Conservation (phyloP, 1,140 invertebrate genomes). For the Ceratitis capitata region DNA sequence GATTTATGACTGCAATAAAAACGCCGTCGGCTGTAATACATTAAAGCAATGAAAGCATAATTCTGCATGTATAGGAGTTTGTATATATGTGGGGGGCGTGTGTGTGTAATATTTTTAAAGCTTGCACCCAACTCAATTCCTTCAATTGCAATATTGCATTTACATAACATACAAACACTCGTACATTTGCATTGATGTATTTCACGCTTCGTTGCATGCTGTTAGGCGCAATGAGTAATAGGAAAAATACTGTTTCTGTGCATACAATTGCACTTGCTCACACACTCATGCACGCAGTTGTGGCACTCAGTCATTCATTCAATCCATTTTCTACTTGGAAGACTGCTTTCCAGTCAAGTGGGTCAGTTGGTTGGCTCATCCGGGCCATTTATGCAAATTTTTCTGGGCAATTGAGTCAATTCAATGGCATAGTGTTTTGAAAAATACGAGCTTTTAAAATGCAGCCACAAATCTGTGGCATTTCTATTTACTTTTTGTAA, state of each 20-base stretch:
- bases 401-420: constrained; percentile 33
- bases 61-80: neutral
- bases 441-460: neutral
- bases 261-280: neutral
- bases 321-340: neutral
- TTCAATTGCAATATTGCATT: constrained; percentile 21
- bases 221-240: neutral
- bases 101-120: neutral
- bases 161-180: neutral
- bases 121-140: neutral
- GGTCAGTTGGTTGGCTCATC: constrained; percentile 4
- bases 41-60: neutral
- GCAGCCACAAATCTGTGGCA: neutral
- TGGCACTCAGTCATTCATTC: neutral
- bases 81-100: no score
- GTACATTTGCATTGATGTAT: constrained; percentile 21
- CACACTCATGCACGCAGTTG: neutral
- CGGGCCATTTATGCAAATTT: constrained; percentile 20
- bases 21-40: constrained; percentile 7
- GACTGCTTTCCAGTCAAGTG: neutral
- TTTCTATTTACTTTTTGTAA: neutral
- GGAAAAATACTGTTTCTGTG: no score
- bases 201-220: constrained; percentile 28
- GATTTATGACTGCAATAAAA: constrained; percentile 37
- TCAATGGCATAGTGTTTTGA: neutral